Evolutionary conservation across 1,140 invertebrate species (phyloP), one percentile per base, ranked within the genome.

Genomic region (Adelges cooleyi): DNA sequence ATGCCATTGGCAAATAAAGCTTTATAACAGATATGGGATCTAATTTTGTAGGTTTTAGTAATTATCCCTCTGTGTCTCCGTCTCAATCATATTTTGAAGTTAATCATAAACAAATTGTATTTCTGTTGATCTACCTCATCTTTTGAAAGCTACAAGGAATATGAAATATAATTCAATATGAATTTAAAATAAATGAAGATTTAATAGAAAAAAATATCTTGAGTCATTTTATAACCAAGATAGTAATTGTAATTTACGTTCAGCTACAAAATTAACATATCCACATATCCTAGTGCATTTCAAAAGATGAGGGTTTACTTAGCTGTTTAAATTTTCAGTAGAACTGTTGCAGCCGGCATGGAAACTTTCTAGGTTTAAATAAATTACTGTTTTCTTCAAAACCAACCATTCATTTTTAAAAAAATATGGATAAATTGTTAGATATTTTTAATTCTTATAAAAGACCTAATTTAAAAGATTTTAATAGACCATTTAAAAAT

Each of bases 401-500:
- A 9, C n/a, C 4, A 33, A 52, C 50, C 5, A 25, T 52, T 33
- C 10, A 52, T 29, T 52, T 52, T 52, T 13, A 29, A 29, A 18
- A 52, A 52, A 18, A 52, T 22, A 52, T 29, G 27, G 25, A 52
- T 33, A 36, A 29, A 33, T 33, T 52, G 4, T 52, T 52, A 29
- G 25, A 33, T 33, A 10, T 29, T 11, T 52, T 52, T 33, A 33
- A 52, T n/a, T 33, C 50, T 17, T 52, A 18, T 22, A 52, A 52
- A 52, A 18, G 6, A 52, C 50, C 27, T 33, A 29, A 52, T 33
- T 46, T 15, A 42, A 18, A 46, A 46, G 3, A 46, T 46, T 46
- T 46, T 46, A 46, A 46, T 46, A 46, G 44, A 46, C 44, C 44
- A 46, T 46, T 46, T 20, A 46, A 46, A 13, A 46, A 46, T 46